Conservation (phyloP, 2,113 vertebrate species). For the Solea senegalensis region DNA sequence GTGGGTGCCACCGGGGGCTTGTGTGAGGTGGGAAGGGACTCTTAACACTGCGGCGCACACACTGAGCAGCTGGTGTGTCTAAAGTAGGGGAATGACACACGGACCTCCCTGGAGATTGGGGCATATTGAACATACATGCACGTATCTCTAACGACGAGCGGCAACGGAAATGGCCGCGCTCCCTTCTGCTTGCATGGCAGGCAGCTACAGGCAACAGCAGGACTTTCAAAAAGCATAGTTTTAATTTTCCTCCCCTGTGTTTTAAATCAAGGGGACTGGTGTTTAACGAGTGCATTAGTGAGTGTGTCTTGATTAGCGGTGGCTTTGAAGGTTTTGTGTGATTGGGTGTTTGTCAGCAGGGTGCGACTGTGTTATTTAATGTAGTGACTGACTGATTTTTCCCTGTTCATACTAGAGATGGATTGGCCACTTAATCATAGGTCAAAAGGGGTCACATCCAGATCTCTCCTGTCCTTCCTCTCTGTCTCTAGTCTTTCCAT, state of each 20-base stretch:
- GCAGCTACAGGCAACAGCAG: conserved; percentile 69
- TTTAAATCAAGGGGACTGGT: conserved; percentile 61
- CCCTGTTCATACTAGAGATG: conserved; percentile 42
- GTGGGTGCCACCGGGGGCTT: conserved; percentile 71
- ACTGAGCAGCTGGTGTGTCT: conserved; percentile 78
- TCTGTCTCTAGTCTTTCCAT: background rate
- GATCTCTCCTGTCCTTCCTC: background rate
- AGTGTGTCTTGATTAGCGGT: background rate
- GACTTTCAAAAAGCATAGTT: conserved; percentile 49
- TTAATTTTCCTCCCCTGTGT: conserved; percentile 32
- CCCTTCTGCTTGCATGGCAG: conserved; percentile 53
- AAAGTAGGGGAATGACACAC: conserved; percentile 77
- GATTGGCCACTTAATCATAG: conserved; percentile 63
- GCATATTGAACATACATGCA: conserved; percentile 53
- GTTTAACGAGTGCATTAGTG: conserved; percentile 53
- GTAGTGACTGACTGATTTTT: conserved; percentile 25
- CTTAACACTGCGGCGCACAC: conserved; percentile 65
- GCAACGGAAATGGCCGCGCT: conserved; percentile 52
- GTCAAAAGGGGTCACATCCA: conserved; percentile 22
- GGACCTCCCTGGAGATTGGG: conserved; percentile 72
- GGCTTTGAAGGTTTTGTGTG: conserved; percentile 21
- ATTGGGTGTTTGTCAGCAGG: conserved; percentile 55
- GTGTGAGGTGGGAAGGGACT: conserved; percentile 58
- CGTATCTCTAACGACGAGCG: conserved; percentile 55
- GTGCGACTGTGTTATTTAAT: conserved; percentile 46